These are phyloP conservation scores for Clanis bilineata DNA, from an alignment of 2,888 invertebrate species.

Conservation along the genomic window DNA sequence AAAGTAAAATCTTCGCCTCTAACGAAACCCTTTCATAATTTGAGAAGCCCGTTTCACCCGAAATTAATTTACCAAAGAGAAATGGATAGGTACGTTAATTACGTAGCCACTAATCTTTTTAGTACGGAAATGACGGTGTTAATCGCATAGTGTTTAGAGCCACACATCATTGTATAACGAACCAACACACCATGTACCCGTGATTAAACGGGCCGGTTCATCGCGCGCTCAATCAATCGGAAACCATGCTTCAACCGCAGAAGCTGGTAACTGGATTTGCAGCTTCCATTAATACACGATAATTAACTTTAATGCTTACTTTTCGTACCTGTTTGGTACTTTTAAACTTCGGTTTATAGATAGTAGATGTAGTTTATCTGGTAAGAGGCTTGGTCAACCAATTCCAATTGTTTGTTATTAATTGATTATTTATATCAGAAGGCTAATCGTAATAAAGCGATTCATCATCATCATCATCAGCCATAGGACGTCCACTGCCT, in stretches of 20 bases:
- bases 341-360: too few species aligned
- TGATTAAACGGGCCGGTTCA: slow-evolving; percentile 62
- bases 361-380: too few species aligned
- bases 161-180: slow-evolving; percentile 45
- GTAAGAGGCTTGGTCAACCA: too few species aligned
- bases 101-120: slow-evolving; percentile 7
- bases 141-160: slow-evolving; percentile 25
- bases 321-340: too few species aligned
- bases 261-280: slow-evolving; percentile 47
- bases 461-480: too few species aligned
- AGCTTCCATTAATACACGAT: slow-evolving; percentile 48
- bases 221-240: slow-evolving; percentile 59
- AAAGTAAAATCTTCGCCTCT: slow-evolving; percentile 1
- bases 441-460: too few species aligned
- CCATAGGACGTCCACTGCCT: too few species aligned
- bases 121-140: slow-evolving; percentile 7
- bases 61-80: slow-evolving; percentile 7
- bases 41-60: neutral
- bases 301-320: slow-evolving; percentile 49
- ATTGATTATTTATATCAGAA: too few species aligned
- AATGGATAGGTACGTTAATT: slow-evolving; percentile 8
- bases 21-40: slow-evolving; percentile 8
- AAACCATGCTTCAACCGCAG: slow-evolving; percentile 51
- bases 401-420: too few species aligned
- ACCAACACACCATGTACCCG: slow-evolving; percentile 50